phyloP scores from a whole-genome alignment of 2,888 invertebrate species.

The Chloroclysta siterata region DNA sequence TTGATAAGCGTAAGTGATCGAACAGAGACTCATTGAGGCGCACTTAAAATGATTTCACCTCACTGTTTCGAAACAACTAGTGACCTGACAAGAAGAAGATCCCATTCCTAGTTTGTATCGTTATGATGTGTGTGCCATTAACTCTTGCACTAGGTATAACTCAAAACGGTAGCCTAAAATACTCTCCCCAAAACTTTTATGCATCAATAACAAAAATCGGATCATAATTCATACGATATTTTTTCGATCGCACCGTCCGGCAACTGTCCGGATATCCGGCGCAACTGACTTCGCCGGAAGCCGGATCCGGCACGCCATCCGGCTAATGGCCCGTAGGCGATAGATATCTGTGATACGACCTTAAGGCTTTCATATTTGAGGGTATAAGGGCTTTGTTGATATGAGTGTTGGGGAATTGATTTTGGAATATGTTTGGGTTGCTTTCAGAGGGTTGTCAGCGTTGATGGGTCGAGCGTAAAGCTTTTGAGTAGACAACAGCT shows the following conservation, averaged over 20 bases:
- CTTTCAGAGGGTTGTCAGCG: background rate
- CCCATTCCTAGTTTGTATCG: background rate
- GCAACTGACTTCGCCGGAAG: constrained; percentile 52
- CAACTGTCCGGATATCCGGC: constrained; percentile 45
- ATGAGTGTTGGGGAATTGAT: constrained; percentile 23
- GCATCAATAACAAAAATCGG: constrained; percentile 31
- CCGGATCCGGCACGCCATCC: constrained; percentile 54
- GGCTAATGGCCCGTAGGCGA: constrained; percentile 60
- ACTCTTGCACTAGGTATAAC: constrained; percentile 5
- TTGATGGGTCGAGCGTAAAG: background rate
- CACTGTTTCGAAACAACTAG: too few relatives aligned
- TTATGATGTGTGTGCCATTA: background rate
- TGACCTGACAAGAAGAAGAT: too few relatives aligned
- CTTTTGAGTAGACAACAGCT: background rate
- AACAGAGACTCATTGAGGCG: too few relatives aligned
- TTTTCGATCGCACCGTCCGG: constrained; percentile 36
- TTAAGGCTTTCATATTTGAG: constrained; percentile 32
- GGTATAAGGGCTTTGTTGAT: constrained; percentile 17
- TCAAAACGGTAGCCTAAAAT: constrained; percentile 1
- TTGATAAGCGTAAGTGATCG: too few relatives aligned
- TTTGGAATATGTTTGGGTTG: constrained; percentile 13
- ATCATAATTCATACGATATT: constrained; percentile 43
- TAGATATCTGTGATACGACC: constrained; percentile 37
- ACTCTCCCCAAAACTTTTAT: constrained; percentile 14
- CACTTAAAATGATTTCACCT: too few relatives aligned